phyloP scores from a whole-genome alignment of 92 coral and sea anemone species.

The Palythoa heliodiscus region DNA sequence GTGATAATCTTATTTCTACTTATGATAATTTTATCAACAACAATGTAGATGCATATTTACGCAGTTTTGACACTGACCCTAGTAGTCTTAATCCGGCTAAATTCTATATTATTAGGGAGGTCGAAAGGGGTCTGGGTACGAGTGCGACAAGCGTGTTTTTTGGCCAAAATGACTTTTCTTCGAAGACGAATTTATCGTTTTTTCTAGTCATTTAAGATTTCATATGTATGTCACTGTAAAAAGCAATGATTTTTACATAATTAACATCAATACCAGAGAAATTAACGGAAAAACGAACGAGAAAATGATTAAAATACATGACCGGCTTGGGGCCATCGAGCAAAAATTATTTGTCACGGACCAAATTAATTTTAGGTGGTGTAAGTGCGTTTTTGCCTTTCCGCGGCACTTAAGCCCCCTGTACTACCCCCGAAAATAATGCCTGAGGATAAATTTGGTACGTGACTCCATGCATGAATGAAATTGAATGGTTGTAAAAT shows the following conservation, averaged over 20 bases:
- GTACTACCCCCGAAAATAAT: constrained; percentile 1
- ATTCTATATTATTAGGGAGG: constrained; percentile 1
- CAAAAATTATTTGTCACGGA: constrained; percentile 2
- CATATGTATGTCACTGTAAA: constrained; percentile 1
- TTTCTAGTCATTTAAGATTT: not conserved
- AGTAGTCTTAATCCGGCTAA: too few species aligned
- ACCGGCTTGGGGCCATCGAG: not conserved
- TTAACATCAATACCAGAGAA: not conserved
- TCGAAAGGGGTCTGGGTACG: constrained; percentile 10
- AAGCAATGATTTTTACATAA: not conserved
- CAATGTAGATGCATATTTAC: too few species aligned
- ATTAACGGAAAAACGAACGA: not conserved
- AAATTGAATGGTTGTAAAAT: constrained; percentile 16
- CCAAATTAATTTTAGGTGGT: constrained; percentile 5
- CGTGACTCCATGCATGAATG: constrained; percentile 4
- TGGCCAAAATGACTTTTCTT: not conserved
- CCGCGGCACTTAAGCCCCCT: constrained; percentile 11
- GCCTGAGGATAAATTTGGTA: constrained; percentile 23
- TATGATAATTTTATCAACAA: too few species aligned
- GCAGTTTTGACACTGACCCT: too few species aligned
- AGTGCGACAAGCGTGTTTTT: constrained; percentile 9
- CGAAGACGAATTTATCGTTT: not conserved
- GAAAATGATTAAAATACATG: not conserved
- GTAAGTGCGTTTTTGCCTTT: constrained; percentile 5
- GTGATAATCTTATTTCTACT: too few species aligned